Base-by-base conservation (phyloP, 1,140 invertebrate genomes). In the Polypedilum vanderplanki region DNA sequence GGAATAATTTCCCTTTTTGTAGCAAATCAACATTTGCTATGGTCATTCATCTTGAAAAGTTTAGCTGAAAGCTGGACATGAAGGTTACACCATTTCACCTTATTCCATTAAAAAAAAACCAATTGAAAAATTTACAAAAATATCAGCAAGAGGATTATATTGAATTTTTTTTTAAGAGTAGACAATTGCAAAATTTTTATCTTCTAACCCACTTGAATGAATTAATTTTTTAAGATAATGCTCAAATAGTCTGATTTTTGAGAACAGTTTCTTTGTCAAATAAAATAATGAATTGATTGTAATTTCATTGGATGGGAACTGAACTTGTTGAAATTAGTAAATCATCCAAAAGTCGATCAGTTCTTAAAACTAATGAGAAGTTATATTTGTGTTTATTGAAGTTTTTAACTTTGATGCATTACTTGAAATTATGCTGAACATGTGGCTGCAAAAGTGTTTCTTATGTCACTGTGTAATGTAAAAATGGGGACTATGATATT, bases 1-100 rank as follows among this genome's bases (percentile, higher is more conserved):
- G 82, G 83, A 8, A 74, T 88, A 1, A 83, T 87, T 74, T n/a
- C n/a, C 83, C 84, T 0, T 80, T 85, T 3, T 79, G 80, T 0
- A 84, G 80, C 0, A 85, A 84, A 77, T 89, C 88, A 73, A 88
- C 89, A 77, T 87, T 84, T 74, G 82, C 85, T 73, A 82, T 74
- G 86, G 87, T 24, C 84, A 86, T 3, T 79, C 81, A 75, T 85
- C 74, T 70, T 85, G 0, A 81, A 82, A 73, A 80, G 80, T 65
- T 77, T 87, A 41, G 80, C 81, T 0, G 76, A 77, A n/a, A 18
- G 77, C 81, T 33, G 84, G 84, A n/a, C 86, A 86, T 77, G 80
- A 86, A 75, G n/a, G 80, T 86, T 0, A 85, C 83, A 7, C 85
- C 4, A 80, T 85, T 4, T 84, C 82, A 75, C 80, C 81, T 0